Conservation (phyloP, 2,113 vertebrate genomes). For the Porphyrio hochstetteri region DNA sequence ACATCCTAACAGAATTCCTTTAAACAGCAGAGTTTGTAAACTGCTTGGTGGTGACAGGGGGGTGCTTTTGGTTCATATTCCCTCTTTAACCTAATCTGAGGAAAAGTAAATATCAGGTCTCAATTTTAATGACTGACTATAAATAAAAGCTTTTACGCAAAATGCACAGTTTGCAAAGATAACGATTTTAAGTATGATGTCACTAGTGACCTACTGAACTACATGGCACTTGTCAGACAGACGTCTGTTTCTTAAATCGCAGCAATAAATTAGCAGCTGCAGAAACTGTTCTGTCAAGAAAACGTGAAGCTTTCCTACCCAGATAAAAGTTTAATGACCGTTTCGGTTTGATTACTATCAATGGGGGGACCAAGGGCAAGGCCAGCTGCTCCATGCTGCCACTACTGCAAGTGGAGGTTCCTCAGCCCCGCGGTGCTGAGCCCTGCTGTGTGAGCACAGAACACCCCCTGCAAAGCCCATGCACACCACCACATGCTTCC, state of each 20-base stretch:
- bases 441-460: accelerated
- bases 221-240: constrained; percentile 68
- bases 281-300: constrained; percentile 33
- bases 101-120: constrained; percentile 65
- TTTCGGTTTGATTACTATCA: neutral
- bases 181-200: constrained; percentile 66
- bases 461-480: neutral
- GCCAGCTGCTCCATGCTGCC: neutral
- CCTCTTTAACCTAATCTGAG: constrained; percentile 54
- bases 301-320: constrained; percentile 19
- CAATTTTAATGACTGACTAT: constrained; percentile 58
- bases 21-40: neutral
- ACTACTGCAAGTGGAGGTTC: neutral
- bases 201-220: constrained; percentile 59
- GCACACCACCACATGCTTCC: neutral
- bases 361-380: neutral
- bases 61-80: constrained; percentile 38
- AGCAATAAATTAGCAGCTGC: constrained; percentile 67
- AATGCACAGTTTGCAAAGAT: constrained; percentile 53
- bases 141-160: constrained; percentile 66
- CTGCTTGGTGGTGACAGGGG: neutral
- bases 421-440: neutral
- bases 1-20: constrained; percentile 17
- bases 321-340: constrained; percentile 10
- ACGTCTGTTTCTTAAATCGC: constrained; percentile 66